A percentile compares a stretch with the other conserved stretches of the same genome.
Evolutionary conservation across 2,888 invertebrate species (phyloP).

Genomic region (Dermolepida albohirtum): DNA sequence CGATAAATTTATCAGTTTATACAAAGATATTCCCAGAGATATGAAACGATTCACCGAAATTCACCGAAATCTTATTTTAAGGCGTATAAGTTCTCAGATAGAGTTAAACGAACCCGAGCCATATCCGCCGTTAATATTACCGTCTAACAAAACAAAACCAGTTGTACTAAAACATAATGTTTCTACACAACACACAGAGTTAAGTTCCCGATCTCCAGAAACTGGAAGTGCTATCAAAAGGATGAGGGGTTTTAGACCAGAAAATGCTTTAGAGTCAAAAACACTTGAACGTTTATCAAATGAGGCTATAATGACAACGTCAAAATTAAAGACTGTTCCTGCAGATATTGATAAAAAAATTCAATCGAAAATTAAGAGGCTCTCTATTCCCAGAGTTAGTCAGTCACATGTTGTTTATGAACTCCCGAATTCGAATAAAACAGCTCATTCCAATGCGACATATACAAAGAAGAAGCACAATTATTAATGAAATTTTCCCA

Average conservation of each 20-base stretch:
- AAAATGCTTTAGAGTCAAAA: background rate
- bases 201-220: background rate
- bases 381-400: background rate
- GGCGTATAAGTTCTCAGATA: slow-evolving; percentile 2
- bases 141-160: background rate
- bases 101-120: background rate
- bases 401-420: background rate
- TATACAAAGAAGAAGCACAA: too few relatives aligned
- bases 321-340: background rate
- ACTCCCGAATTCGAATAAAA: too few relatives aligned
- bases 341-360: slow-evolving; percentile 21
- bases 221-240: background rate
- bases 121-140: slow-evolving; percentile 18
- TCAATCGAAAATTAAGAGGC: slow-evolving; percentile 5
- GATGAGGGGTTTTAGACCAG: background rate
- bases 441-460: too few relatives aligned
- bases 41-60: slow-evolving; percentile 27
- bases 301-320: background rate
- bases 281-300: slow-evolving; percentile 9
- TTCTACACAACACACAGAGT: background rate
- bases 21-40: slow-evolving; percentile 24
- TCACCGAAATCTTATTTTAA: slow-evolving; percentile 1
- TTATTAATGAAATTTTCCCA: too few relatives aligned
- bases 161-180: background rate
- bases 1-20: slow-evolving; percentile 22